phyloP scores from a whole-genome alignment of 2,888 invertebrate genomes.

The Eulithis testata region DNA sequence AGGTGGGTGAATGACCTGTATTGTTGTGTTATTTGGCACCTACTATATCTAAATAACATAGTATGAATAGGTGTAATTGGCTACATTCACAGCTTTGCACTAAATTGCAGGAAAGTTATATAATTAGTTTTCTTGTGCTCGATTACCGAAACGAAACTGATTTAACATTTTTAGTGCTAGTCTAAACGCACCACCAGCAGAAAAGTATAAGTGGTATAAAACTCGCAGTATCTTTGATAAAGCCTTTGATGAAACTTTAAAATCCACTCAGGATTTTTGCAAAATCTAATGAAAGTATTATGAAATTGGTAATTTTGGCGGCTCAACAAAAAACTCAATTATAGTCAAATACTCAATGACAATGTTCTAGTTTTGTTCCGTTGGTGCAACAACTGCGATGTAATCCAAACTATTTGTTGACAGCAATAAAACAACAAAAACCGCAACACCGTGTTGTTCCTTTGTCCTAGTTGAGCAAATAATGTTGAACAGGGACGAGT shows the following conservation, averaged over 20 bases:
- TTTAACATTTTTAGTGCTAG: slow-evolving; percentile 1
- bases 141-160: neutral
- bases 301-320: too few relatives aligned
- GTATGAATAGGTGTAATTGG: slow-evolving; percentile 13
- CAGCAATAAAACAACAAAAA: slow-evolving; percentile 24
- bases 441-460: slow-evolving; percentile 21
- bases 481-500: slow-evolving; percentile 21
- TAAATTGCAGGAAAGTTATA: slow-evolving; percentile 5
- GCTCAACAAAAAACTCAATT: too few relatives aligned
- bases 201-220: too few relatives aligned
- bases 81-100: slow-evolving; percentile 26
- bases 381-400: neutral
- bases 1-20: too few relatives aligned
- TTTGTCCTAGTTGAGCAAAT: slow-evolving; percentile 24
- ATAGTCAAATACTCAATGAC: too few relatives aligned
- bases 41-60: slow-evolving; percentile 19
- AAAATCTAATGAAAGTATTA: too few relatives aligned
- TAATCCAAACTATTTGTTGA: slow-evolving; percentile 13
- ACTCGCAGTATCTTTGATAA: too few relatives aligned
- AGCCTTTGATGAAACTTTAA: too few relatives aligned
- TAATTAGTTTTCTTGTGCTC: slow-evolving; percentile 3
- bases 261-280: too few relatives aligned
- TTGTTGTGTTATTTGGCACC: too few relatives aligned
- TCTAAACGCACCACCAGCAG: neutral
- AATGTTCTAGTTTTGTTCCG: neutral